Evolutionary conservation across 2,797 vertebrate genomes (phyloP).

Genomic region (Amniataba percoides): DNA sequence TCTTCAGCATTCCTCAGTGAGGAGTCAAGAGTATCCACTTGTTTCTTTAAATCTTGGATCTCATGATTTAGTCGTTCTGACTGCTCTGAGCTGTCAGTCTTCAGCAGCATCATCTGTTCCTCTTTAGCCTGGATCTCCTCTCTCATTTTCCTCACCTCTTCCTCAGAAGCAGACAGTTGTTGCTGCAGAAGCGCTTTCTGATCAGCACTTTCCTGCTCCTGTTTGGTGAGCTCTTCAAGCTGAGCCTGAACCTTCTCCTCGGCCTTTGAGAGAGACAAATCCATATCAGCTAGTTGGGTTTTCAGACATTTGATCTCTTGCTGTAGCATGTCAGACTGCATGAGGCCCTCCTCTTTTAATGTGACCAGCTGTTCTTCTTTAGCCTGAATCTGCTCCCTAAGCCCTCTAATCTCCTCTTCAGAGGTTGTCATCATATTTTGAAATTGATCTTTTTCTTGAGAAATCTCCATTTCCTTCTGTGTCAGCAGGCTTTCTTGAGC

Average conservation of each 20-base stretch:
- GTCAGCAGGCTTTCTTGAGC: constrained; percentile 60
- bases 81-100: constrained; percentile 33
- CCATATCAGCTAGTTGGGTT: constrained; percentile 13
- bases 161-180: constrained; percentile 40
- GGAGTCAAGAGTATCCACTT: constrained; percentile 42
- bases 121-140: constrained; percentile 57
- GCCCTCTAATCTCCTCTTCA: constrained; percentile 71
- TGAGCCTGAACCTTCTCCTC: constrained; percentile 51
- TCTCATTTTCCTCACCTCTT: constrained; percentile 48
- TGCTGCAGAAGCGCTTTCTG: constrained; percentile 58
- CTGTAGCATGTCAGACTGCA: constrained; percentile 46
- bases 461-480: constrained; percentile 62
- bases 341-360: constrained; percentile 30
- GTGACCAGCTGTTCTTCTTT: constrained; percentile 62
- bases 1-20: constrained; percentile 47
- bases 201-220: constrained; percentile 44
- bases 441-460: constrained; percentile 45
- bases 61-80: constrained; percentile 71
- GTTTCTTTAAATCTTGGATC: constrained; percentile 73
- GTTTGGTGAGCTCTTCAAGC: constrained; percentile 22
- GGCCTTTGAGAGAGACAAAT: constrained; percentile 45
- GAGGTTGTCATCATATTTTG: constrained; percentile 32
- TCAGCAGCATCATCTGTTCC: constrained; percentile 57
- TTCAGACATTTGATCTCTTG: constrained; percentile 59
- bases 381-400: constrained; percentile 46